A percentile compares a stretch with the other conserved stretches of the same genome.
Evolutionary conservation across 2,113 vertebrate species (phyloP).

Genomic region (Columbina picui): DNA sequence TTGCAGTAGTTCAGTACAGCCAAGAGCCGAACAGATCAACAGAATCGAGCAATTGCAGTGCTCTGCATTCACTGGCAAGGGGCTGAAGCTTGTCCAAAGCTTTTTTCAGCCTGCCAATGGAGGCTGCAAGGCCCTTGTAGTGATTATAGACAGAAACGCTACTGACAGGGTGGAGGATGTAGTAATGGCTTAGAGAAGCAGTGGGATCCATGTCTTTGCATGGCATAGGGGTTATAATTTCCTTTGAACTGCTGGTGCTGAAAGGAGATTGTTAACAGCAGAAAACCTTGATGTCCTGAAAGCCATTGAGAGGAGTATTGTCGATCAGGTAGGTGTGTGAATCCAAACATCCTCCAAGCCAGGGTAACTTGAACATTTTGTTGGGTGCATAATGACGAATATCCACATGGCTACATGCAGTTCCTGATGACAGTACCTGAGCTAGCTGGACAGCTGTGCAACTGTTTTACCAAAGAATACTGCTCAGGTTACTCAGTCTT

Average conservation of each 20-base stretch:
- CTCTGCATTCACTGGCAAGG: conserved; percentile 65
- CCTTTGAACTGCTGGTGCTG: conserved; percentile 52
- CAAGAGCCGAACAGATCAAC: conserved; percentile 47
- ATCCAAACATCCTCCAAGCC: not conserved
- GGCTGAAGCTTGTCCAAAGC: conserved; percentile 43
- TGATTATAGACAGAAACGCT: conserved; percentile 81
- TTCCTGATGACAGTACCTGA: not conserved
- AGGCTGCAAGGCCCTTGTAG: conserved; percentile 69
- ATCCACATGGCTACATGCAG: not conserved
- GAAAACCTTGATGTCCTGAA: conserved; percentile 65
- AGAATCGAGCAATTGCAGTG: conserved; percentile 19
- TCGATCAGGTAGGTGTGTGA: conserved; percentile 75
- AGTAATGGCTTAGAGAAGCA: conserved; percentile 33
- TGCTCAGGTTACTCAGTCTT: not conserved
- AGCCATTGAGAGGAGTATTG: conserved; percentile 55
- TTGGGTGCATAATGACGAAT: rapidly evolving
- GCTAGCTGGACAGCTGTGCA: not conserved
- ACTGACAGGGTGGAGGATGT: conserved; percentile 53
- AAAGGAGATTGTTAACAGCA: conserved; percentile 57
- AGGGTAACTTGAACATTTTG: not conserved
- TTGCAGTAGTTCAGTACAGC: conserved; percentile 81
- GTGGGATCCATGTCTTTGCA: conserved; percentile 70
- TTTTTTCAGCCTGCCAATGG: conserved; percentile 72
- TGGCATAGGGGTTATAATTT: conserved; percentile 63
- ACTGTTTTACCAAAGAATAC: not conserved